Evolutionary conservation across 1,140 invertebrate genomes (phyloP).

Genomic region (Drosophila pseudoananassae): DNA sequence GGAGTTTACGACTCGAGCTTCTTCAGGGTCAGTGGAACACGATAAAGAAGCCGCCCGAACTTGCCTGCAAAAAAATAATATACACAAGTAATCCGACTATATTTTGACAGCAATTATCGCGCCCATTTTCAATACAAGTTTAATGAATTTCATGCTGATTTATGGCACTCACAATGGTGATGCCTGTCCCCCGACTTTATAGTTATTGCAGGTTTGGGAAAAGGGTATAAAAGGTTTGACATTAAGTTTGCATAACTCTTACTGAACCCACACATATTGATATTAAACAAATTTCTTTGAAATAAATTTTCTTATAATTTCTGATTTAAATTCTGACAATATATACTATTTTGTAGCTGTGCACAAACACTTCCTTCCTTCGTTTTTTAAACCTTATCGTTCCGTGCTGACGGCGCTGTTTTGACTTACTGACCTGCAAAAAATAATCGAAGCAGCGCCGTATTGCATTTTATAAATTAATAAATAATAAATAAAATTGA

Average conservation of each 20-base stretch:
- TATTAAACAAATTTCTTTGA: too few species aligned
- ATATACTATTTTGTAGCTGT: neutral
- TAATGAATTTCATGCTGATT: conserved; percentile 60
- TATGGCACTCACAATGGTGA: conserved; percentile 29
- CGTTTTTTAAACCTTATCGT: conserved; percentile 21
- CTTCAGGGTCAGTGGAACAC: conserved; percentile 72
- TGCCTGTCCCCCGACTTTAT: neutral
- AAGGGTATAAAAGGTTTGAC: neutral
- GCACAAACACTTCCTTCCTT: neutral
- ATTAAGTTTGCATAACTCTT: neutral
- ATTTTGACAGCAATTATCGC: conserved; percentile 66
- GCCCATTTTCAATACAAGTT: conserved; percentile 44
- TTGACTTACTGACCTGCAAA: conserved; percentile 42
- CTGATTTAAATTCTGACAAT: neutral
- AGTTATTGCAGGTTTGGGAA: neutral
- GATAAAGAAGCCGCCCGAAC: conserved; percentile 39
- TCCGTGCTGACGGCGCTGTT: conserved; percentile 32
- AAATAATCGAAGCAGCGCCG: conserved; percentile 28
- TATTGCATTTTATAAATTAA: conserved; percentile 46
- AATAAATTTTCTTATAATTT: too few species aligned
- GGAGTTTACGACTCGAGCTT: conserved; percentile 27
- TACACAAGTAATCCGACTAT: conserved; percentile 22
- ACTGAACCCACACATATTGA: too few species aligned
- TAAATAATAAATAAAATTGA: conserved; percentile 39
- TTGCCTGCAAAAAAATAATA: conserved; percentile 30